These are phyloP conservation scores for Brachyistius frenatus DNA, from an alignment of 2,113 vertebrate species.

Conservation along the genomic window DNA sequence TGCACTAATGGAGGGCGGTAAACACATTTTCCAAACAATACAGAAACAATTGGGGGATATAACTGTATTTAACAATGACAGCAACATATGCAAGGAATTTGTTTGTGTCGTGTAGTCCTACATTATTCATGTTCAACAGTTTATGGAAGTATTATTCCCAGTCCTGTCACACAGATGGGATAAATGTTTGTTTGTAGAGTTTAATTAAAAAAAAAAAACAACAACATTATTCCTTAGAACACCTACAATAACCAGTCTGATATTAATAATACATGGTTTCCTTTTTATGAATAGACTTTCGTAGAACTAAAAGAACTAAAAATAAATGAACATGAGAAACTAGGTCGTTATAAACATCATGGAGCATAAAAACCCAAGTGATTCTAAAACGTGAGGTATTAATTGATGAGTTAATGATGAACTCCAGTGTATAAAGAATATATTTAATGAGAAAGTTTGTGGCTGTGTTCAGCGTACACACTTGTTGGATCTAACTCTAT, in stretches of 20 bases:
- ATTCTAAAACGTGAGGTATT: not conserved
- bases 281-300: not conserved
- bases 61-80: not conserved
- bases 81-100: not conserved
- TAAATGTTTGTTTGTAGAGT: not conserved
- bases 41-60: constrained; percentile 4
- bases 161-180: not conserved
- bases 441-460: not conserved
- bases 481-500: constrained; percentile 17
- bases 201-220: not conserved
- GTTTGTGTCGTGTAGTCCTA: not conserved
- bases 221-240: not conserved
- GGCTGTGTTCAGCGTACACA: not conserved
- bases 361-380: not conserved
- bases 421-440: not conserved
- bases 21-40: constrained; percentile 51
- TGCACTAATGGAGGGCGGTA: constrained; percentile 46
- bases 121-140: not conserved
- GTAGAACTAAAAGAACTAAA: not conserved
- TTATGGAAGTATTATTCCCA: no score
- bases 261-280: not conserved
- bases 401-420: not conserved
- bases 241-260: not conserved
- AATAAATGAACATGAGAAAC: not conserved
- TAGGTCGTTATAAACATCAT: not conserved